phyloP scores from a whole-genome alignment of 2,888 invertebrate genomes.

The Halictus ligatus region DNA sequence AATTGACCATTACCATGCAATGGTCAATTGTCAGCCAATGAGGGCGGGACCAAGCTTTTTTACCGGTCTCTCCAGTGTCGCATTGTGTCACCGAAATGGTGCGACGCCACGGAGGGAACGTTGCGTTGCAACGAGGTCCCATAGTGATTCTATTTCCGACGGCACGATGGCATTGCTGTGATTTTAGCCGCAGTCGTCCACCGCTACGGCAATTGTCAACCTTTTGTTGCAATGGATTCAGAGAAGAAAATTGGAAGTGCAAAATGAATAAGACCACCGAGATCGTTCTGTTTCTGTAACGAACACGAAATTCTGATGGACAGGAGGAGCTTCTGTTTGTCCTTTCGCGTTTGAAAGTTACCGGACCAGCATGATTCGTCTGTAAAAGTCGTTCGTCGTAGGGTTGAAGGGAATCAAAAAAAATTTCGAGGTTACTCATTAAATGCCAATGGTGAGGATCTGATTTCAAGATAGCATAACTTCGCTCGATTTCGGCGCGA shows the following conservation, averaged over 20 bases:
- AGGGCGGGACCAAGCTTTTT: neutral
- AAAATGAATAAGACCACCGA: slow-evolving; percentile 34
- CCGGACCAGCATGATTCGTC: slow-evolving; percentile 6
- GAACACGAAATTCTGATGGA: neutral
- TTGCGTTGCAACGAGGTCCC: neutral
- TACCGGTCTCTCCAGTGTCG: neutral
- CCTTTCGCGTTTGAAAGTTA: neutral
- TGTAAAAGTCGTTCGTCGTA: slow-evolving; percentile 15
- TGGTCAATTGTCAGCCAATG: neutral
- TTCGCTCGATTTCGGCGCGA: neutral
- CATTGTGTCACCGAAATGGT: neutral
- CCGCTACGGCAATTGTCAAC: neutral
- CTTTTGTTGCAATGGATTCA: slow-evolving; percentile 6
- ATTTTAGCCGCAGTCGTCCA: slow-evolving; percentile 16
- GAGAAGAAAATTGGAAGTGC: slow-evolving; percentile 46
- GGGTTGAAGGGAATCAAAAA: neutral
- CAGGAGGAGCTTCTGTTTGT: neutral
- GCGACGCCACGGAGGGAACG: neutral
- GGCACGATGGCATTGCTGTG: slow-evolving; percentile 43
- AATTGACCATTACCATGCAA: neutral
- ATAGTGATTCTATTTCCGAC: slow-evolving; percentile 36
- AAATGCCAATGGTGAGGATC: slow-evolving; percentile 56
- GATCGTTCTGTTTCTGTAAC: neutral
- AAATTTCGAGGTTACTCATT: slow-evolving; percentile 31
- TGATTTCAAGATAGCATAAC: neutral